These are phyloP conservation scores for Oceanites oceanicus DNA, from an alignment of 2,113 vertebrate species.

Conservation along the genomic window DNA sequence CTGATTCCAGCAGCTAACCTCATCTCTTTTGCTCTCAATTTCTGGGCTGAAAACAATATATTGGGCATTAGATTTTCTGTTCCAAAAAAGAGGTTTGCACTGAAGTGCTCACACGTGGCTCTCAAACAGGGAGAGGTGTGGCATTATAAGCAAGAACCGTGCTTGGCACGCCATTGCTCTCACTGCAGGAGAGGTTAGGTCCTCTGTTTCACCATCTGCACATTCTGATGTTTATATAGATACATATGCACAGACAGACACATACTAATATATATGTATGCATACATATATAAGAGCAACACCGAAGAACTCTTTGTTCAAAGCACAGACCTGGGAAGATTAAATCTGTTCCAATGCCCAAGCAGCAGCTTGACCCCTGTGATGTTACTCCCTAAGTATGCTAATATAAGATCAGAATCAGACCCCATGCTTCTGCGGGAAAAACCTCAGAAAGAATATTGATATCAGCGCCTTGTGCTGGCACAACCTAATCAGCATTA, in stretches of 20 bases:
- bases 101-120: background rate
- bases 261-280: too few relatives aligned
- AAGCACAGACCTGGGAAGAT: background rate
- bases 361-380: background rate
- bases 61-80: background rate
- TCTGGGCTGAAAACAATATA: background rate
- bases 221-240: background rate
- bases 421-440: background rate
- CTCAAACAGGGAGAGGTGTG: background rate
- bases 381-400: background rate
- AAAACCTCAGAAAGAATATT: slow-evolving; percentile 15
- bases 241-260: background rate
- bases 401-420: background rate
- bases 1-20: background rate
- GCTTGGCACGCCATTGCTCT: background rate
- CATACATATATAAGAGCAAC: background rate
- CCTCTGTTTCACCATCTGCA: background rate
- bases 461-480: slow-evolving; percentile 40
- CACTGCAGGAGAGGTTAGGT: background rate
- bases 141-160: background rate
- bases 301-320: background rate
- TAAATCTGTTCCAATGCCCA: background rate
- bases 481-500: slow-evolving; percentile 64
- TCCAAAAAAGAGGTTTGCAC: background rate
- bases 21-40: background rate